These are phyloP conservation scores for Zosterops lateralis DNA, from an alignment of 2,113 vertebrate species.

Conservation along the genomic window DNA sequence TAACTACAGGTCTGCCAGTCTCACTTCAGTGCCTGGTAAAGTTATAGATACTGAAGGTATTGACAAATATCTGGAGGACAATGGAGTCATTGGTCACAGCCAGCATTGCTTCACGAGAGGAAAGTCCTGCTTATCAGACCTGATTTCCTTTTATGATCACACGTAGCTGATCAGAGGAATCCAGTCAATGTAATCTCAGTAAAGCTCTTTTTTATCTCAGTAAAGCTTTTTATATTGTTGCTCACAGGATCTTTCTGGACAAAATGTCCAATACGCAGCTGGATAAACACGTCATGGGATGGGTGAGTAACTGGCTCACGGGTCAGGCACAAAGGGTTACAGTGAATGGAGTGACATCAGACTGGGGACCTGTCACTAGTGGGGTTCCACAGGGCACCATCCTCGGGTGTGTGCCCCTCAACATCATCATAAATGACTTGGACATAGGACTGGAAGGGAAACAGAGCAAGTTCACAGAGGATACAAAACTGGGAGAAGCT, in stretches of 20 bases:
- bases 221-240: neutral
- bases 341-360: neutral
- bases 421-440: neutral
- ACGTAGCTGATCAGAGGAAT: neutral
- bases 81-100: neutral
- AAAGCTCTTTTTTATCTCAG: neutral
- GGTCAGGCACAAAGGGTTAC: neutral
- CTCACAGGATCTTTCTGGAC: neutral
- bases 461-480: no score
- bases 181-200: neutral
- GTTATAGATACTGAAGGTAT: neutral
- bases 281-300: neutral
- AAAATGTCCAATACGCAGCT: neutral
- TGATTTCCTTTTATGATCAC: neutral
- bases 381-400: neutral
- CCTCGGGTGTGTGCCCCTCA: no score
- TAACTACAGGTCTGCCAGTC: neutral
- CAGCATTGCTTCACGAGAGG: neutral
- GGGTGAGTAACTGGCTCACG: fast-evolving
- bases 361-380: neutral
- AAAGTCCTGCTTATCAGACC: neutral
- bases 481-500: neutral
- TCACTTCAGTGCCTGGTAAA: neutral
- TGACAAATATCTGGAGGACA: neutral
- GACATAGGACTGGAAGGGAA: neutral